Evolutionary conservation across 2,888 invertebrate species (phyloP).

Genomic region (Leptura quadrifasciata): DNA sequence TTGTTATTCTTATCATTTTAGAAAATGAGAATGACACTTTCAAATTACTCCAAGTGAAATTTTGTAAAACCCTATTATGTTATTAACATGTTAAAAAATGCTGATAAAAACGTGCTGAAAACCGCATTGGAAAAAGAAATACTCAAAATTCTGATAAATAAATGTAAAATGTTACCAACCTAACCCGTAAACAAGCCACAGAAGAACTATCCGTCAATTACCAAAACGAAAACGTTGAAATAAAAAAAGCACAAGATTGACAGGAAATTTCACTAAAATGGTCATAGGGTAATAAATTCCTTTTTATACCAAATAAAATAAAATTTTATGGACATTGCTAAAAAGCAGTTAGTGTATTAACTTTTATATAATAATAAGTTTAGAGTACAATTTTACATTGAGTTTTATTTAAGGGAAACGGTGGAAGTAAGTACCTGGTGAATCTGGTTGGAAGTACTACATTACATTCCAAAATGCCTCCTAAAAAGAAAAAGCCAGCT

Average conservation of each 20-base stretch:
- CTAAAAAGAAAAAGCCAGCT: slow-evolving; percentile 61
- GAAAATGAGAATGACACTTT: too few relatives aligned
- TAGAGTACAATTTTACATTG: slow-evolving; percentile 9
- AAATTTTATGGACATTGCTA: background rate
- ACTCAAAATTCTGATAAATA: too few relatives aligned
- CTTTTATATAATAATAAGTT: background rate
- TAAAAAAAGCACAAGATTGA: background rate
- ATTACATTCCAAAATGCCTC: slow-evolving; percentile 59
- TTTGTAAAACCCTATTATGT: too few relatives aligned
- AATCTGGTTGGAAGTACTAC: background rate
- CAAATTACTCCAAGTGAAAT: too few relatives aligned
- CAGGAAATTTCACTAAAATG: slow-evolving; percentile 5
- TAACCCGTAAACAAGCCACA: too few relatives aligned
- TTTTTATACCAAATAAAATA: background rate
- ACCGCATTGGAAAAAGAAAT: too few relatives aligned
- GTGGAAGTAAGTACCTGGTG: background rate
- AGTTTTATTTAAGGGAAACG: slow-evolving; percentile 18
- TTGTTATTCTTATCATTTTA: too few relatives aligned
- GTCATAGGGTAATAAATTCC: slow-evolving; percentile 1
- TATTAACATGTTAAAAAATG: too few relatives aligned
- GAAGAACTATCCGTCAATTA: too few relatives aligned
- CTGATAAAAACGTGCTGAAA: too few relatives aligned
- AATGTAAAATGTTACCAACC: too few relatives aligned
- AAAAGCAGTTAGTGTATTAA: background rate
- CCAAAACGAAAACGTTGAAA: too few relatives aligned